A percentile compares a stretch with the other conserved stretches of the same genome.
Evolutionary conservation across 2,797 vertebrate genomes (phyloP).

Genomic region (Ibycter americanus): DNA sequence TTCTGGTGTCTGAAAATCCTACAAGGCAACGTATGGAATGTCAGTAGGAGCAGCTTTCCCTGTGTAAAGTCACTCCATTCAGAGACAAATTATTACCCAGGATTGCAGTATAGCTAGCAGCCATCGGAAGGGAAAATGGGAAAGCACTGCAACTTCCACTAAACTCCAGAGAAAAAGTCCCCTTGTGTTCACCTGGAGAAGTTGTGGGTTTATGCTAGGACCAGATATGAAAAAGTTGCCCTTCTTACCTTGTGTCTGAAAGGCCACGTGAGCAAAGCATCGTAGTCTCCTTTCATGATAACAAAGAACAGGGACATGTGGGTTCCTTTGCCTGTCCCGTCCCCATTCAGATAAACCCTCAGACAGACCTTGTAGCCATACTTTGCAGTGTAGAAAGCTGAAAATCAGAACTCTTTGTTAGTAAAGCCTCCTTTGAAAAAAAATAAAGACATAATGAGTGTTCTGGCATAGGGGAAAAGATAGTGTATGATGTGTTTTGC

Average conservation of each 20-base stretch:
- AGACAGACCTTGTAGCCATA: slow-evolving; percentile 86
- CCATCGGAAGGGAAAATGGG: neutral
- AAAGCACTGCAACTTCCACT: neutral
- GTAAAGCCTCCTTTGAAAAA: neutral
- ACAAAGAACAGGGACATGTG: slow-evolving; percentile 87
- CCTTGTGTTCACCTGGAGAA: neutral
- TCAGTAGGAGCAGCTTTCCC: neutral
- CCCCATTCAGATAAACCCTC: slow-evolving; percentile 84
- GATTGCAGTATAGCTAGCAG: neutral
- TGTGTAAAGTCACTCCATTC: neutral
- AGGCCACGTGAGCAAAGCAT: slow-evolving; percentile 83
- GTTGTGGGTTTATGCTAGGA: neutral
- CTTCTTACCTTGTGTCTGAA: slow-evolving; percentile 84
- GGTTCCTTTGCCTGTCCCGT: slow-evolving; percentile 81
- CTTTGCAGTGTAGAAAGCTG: slow-evolving; percentile 85
- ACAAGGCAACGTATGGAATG: neutral
- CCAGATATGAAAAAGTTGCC: neutral
- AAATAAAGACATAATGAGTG: neutral
- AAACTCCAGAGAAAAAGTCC: neutral
- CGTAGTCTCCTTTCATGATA: slow-evolving; percentile 86
- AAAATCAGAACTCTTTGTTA: slow-evolving; percentile 21
- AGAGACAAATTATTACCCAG: neutral
- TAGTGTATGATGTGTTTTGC: fast-evolving
- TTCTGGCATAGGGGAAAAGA: neutral
- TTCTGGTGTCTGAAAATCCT: neutral